phyloP scores from a whole-genome alignment of 2,113 vertebrate genomes.

The Artemisiospiza belli region DNA sequence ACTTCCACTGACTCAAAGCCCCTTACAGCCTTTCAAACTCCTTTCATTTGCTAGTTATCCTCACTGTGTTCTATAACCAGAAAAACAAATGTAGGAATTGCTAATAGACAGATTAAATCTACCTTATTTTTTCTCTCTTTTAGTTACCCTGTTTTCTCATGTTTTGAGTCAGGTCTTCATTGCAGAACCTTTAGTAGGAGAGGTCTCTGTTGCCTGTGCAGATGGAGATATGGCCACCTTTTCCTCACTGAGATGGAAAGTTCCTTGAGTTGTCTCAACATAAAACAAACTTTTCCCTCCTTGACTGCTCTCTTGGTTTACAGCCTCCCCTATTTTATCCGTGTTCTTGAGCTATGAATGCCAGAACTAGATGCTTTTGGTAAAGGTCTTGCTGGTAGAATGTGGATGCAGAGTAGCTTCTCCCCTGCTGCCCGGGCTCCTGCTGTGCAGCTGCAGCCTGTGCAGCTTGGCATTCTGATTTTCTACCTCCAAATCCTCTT shows the following conservation, averaged over 20 bases:
- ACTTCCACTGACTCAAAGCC: neutral
- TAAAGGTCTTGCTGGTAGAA: neutral
- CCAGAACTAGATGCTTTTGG: neutral
- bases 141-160: neutral
- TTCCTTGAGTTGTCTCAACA: neutral
- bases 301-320: neutral
- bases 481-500: neutral
- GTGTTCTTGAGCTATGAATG: neutral
- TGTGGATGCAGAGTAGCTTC: neutral
- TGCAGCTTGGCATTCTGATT: neutral
- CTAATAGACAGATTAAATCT: neutral
- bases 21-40: neutral
- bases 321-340: neutral
- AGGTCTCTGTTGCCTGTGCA: neutral
- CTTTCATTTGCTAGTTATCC: neutral
- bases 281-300: neutral
- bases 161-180: neutral
- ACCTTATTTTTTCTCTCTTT: neutral
- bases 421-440: neutral
- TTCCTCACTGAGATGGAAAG: neutral
- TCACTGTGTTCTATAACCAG: rapidly evolving
- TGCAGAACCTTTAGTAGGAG: neutral
- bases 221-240: neutral
- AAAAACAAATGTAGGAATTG: neutral
- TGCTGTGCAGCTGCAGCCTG: neutral